Evolutionary conservation across 2,113 vertebrate genomes (phyloP), one percentile per base, ranked within the genome.

Genomic region (Chamaetylas fuelleborni): DNA sequence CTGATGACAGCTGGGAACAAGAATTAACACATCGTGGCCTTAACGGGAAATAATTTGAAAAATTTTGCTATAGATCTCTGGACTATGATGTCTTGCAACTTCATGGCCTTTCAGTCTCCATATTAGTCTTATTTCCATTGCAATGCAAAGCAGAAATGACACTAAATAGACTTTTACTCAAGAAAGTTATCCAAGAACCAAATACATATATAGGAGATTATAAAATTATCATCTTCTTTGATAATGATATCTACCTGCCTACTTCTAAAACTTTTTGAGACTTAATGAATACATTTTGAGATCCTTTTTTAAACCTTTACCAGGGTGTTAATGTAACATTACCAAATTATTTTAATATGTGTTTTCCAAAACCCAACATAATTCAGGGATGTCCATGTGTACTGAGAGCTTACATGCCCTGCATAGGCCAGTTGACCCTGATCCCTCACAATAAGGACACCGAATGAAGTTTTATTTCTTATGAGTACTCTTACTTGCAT

Each of bases 381-480:
- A 62, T 81, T 56, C 72, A 81, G 73, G 48, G 40, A 9, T 58
- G 40, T 8, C 2, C 8, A 5, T n/a, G 8, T 48, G 5, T 64
- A 92, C 25, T 86, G 85, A 77, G 28, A 70, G 12, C 83, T 22
- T 88, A 64, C 16, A 48, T 33, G 26, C 93, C 50, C 81, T 80
- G 51, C 56, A 89, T 71, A 86, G 61, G 50, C 43, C 92, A 79
- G 58, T 38, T 93, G 94, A 96, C 87, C 80, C 94, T 81, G 31
- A 83, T 96, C 51, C 58, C 56, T 92, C 65, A 58, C 66, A 87
- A 88, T 69, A 56, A 94, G 81, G 86, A 92, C 56, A 94, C 43
- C 93, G 80, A 96, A 96, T 66, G 73, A 92, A 85, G 60, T 90
- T 96, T 84, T 95, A 95, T 94, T 92, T 93, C 47, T 92, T 95